Conservation (phyloP, 2,888 invertebrate species). For the Microdon myrmicae region DNA sequence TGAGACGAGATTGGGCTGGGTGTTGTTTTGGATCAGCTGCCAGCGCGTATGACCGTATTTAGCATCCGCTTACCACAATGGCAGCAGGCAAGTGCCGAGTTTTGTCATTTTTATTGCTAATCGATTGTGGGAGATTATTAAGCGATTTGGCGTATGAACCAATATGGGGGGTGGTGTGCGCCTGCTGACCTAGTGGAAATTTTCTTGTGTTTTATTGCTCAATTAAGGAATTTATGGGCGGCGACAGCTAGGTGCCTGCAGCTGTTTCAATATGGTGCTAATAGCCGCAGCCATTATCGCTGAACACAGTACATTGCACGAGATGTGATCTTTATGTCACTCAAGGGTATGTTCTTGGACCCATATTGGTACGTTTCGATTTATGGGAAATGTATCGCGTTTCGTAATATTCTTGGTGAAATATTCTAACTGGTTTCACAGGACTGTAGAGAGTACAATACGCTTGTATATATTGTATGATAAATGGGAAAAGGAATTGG, state of each 20-base stretch:
- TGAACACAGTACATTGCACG: neutral
- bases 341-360: constrained; percentile 4
- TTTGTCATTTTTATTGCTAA: constrained; percentile 53
- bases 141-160: constrained; percentile 36
- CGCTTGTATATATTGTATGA: constrained; percentile 25
- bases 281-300: constrained; percentile 40
- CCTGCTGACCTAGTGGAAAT: constrained; percentile 51
- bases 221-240: constrained; percentile 43
- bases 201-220: constrained; percentile 46
- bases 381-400: constrained; percentile 44
- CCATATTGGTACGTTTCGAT: constrained; percentile 24
- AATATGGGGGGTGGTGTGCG: constrained; percentile 5
- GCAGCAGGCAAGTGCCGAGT: constrained; percentile 46
- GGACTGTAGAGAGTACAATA: neutral
- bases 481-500: constrained; percentile 35
- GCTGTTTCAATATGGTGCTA: constrained; percentile 41
- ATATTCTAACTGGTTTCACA: constrained; percentile 22
- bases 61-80: constrained; percentile 50
- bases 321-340: neutral
- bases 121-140: constrained; percentile 53
- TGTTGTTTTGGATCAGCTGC: constrained; percentile 36
- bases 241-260: constrained; percentile 33
- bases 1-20: neutral
- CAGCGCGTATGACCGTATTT: constrained; percentile 33
- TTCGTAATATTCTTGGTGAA: constrained; percentile 36